Evolutionary conservation across 2,888 invertebrate genomes (phyloP).

Genomic region (Meghimatium bilineatum): DNA sequence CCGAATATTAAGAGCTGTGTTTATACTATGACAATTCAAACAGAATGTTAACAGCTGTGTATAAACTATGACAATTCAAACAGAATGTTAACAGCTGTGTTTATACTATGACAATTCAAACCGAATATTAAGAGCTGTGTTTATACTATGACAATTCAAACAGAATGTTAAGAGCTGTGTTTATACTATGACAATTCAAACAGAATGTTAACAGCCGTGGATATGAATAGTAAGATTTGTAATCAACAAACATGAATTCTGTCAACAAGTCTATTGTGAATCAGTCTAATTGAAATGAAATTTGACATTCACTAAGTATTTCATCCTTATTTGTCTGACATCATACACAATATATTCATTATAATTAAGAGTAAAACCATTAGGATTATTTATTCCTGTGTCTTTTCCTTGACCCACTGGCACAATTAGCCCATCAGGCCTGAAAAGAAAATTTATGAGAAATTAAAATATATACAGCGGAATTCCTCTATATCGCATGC

Average conservation of each 20-base stretch:
- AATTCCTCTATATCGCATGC: too few relatives aligned
- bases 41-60: too few relatives aligned
- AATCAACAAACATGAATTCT: neutral
- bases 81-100: too few relatives aligned
- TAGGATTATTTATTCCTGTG: constrained; percentile 67
- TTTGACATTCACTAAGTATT: constrained; percentile 78
- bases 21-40: too few relatives aligned
- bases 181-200: too few relatives aligned
- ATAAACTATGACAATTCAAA: too few relatives aligned
- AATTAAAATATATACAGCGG: neutral
- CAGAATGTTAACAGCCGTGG: too few relatives aligned
- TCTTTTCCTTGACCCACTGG: constrained; percentile 76
- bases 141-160: too few relatives aligned
- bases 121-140: too few relatives aligned
- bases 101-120: too few relatives aligned
- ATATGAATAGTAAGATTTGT: neutral
- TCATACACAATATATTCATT: constrained; percentile 80
- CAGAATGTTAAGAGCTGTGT: too few relatives aligned
- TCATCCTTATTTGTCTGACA: constrained; percentile 78
- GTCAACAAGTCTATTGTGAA: neutral
- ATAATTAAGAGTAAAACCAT: constrained; percentile 78
- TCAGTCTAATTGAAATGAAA: constrained; percentile 75
- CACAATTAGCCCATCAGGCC: constrained; percentile 74
- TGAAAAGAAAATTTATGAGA: constrained; percentile 53
- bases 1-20: too few relatives aligned